Evolutionary conservation across 1,140 invertebrate genomes (phyloP).

Genomic region (Panulirus ornatus): DNA sequence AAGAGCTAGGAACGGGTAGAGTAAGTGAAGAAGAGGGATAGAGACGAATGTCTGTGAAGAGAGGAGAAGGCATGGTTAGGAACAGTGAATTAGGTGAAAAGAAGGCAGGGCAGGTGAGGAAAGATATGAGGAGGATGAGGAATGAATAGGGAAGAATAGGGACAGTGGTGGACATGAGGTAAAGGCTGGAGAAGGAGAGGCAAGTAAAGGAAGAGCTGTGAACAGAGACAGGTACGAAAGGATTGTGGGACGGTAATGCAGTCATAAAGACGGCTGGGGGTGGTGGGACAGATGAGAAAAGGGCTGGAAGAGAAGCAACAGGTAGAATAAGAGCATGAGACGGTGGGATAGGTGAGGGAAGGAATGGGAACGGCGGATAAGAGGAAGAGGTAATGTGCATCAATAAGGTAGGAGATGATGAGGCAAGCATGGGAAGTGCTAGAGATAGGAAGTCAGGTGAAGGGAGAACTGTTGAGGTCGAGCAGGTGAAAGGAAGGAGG

Average conservation of each 20-base stretch:
- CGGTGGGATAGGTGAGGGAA: neutral
- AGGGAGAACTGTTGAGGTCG: neutral
- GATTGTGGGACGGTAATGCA: no score
- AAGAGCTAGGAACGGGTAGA: no score
- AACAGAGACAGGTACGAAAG: no score
- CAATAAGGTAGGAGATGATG: neutral
- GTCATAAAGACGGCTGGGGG: no score
- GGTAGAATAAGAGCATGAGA: neutral
- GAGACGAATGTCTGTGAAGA: neutral
- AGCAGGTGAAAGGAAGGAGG: neutral
- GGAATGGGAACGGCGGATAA: neutral
- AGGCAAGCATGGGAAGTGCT: neutral
- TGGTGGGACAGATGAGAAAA: no score
- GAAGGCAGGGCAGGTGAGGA: conserved; percentile 6
- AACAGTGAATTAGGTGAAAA: neutral
- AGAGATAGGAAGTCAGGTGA: no score
- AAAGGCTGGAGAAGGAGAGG: no score
- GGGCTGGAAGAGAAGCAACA: neutral
- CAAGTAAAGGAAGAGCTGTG: no score
- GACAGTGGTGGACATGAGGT: no score
- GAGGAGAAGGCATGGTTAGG: neutral
- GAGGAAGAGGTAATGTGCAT: neutral
- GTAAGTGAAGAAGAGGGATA: neutral
- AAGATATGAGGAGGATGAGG: neutral
- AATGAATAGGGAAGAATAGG: neutral